Evolutionary conservation across 2,888 invertebrate species (phyloP).

Genomic region (Pseudococcus longispinus): DNA sequence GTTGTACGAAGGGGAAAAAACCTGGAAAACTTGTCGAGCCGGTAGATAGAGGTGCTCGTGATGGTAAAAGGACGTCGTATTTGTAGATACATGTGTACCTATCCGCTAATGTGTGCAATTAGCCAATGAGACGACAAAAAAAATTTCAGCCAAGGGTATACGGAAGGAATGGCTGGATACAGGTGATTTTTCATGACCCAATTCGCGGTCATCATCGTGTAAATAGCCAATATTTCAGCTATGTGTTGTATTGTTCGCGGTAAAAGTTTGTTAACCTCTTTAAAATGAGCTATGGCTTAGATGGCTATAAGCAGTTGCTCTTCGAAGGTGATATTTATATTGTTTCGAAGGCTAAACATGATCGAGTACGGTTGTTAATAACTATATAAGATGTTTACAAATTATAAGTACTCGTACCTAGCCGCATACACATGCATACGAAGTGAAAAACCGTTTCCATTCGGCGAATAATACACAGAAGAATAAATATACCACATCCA

Average conservation of each 20-base stretch:
- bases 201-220: background rate
- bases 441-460: background rate
- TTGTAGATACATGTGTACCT: background rate
- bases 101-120: background rate
- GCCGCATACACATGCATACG: background rate
- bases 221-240: background rate
- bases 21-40: background rate
- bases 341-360: slow-evolving; percentile 43
- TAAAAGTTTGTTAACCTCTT: slow-evolving; percentile 29
- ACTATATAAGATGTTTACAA: slow-evolving; percentile 34
- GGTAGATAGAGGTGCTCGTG: background rate
- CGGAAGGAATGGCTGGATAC: background rate
- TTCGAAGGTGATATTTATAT: slow-evolving; percentile 42
- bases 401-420: background rate
- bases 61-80: background rate
- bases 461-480: background rate
- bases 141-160: background rate
- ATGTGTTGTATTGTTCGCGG: background rate
- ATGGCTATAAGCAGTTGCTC: background rate
- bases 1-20: background rate
- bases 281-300: background rate
- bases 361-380: slow-evolving; percentile 9
- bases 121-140: background rate
- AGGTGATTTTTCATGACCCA: slow-evolving; percentile 31
- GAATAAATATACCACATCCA: background rate